phyloP scores from a whole-genome alignment of 2,113 vertebrate genomes.

The Oncorhynchus kisutch region DNA sequence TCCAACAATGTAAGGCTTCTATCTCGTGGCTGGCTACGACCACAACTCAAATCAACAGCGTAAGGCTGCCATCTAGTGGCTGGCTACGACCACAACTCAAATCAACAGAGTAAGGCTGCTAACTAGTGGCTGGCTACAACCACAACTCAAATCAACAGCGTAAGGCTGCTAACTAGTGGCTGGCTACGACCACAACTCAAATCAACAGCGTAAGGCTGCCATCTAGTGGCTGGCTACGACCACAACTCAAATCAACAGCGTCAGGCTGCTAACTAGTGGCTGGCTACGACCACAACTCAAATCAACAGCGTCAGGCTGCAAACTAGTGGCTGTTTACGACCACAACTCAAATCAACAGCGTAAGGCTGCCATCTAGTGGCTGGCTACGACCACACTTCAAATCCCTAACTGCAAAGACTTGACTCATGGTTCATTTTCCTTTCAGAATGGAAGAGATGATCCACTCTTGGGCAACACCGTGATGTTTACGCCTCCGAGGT shows the following conservation, averaged over 20 bases:
- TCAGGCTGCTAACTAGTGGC: too few species aligned
- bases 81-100: neutral
- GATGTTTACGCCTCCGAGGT: constrained; percentile 88
- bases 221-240: too few species aligned
- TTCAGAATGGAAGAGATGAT: constrained; percentile 87
- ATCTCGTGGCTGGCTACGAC: constrained; percentile 32
- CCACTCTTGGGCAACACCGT: constrained; percentile 71
- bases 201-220: too few species aligned
- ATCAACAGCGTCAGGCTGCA: constrained; percentile 73
- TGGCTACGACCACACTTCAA: neutral
- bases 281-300: too few species aligned
- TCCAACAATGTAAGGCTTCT: constrained; percentile 75
- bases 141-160: constrained; percentile 58
- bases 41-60: constrained; percentile 57
- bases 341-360: too few species aligned
- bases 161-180: constrained; percentile 65
- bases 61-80: constrained; percentile 65
- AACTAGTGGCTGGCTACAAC: too few species aligned
- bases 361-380: too few species aligned
- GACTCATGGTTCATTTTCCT: constrained; percentile 9
- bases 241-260: too few species aligned
- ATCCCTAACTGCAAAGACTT: neutral
- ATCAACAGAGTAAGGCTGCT: too few species aligned
- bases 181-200: neutral
- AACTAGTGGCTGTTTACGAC: constrained; percentile 30